Evolutionary conservation across 1,140 invertebrate species (phyloP).

Genomic region (Drosophila insularis): DNA sequence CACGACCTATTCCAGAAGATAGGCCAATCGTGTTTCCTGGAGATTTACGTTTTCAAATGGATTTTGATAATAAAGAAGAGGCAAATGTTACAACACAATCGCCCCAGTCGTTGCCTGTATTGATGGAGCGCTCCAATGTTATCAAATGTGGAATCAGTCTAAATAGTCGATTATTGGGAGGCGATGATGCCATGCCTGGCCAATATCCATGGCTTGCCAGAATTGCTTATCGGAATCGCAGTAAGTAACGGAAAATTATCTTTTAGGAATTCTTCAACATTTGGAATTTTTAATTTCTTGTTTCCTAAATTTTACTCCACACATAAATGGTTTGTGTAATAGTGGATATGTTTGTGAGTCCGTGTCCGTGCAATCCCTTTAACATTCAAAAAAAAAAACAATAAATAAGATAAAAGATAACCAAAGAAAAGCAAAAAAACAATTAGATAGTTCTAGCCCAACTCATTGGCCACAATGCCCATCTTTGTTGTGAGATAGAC

Average conservation of each 20-base stretch:
- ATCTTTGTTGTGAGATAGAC: slow-evolving; percentile 46
- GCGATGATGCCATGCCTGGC: slow-evolving; percentile 84
- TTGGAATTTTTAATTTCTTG: slow-evolving; percentile 28
- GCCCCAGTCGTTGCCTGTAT: background rate
- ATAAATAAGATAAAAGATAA: background rate
- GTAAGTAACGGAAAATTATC: slow-evolving; percentile 37
- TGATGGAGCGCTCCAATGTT: slow-evolving; percentile 15
- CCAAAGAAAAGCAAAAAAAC: background rate
- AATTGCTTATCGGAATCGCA: slow-evolving; percentile 84
- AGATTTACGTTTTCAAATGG: slow-evolving; percentile 54
- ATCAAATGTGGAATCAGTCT: slow-evolving; percentile 84
- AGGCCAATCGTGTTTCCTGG: slow-evolving; percentile 67
- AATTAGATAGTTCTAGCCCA: slow-evolving; percentile 35
- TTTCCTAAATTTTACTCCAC: slow-evolving; percentile 22
- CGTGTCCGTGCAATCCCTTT: background rate
- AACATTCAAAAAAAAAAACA: background rate
- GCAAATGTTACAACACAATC: background rate
- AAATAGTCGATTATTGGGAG: slow-evolving; percentile 86
- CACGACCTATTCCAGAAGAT: slow-evolving; percentile 43
- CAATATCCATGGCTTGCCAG: slow-evolving; percentile 88
- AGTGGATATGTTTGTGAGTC: background rate
- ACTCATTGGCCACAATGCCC: slow-evolving; percentile 46
- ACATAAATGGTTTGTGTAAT: slow-evolving; percentile 7
- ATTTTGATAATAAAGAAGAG: background rate
- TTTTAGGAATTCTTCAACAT: background rate